A percentile compares a stretch with the other conserved stretches of the same genome.
Evolutionary conservation across 2,113 vertebrate genomes (phyloP).

Genomic region (Tachysurus vachellii): DNA sequence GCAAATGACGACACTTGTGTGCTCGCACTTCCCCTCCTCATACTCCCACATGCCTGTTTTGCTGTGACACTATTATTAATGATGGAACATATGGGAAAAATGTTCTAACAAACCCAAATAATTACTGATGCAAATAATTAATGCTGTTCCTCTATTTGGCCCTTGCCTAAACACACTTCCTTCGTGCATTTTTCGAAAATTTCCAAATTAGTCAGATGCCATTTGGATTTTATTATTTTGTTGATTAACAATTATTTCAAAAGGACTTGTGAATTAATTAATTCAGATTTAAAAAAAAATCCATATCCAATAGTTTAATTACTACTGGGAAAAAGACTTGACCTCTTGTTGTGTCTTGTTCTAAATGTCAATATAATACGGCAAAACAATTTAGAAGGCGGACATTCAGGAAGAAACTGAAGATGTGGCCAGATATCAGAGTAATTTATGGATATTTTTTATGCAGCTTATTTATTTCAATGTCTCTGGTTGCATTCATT

Average conservation of each 20-base stretch:
- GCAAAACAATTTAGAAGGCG: neutral
- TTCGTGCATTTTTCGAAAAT: neutral
- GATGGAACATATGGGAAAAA: conserved; percentile 51
- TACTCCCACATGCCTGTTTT: conserved; percentile 59
- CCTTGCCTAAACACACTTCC: neutral
- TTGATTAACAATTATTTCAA: neutral
- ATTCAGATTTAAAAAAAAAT: neutral
- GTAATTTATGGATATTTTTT: neutral
- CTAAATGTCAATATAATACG: neutral
- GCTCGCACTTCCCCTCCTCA: conserved; percentile 57
- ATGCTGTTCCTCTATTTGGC: neutral
- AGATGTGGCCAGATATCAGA: neutral
- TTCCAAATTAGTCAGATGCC: conserved; percentile 8
- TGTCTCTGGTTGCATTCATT: neutral
- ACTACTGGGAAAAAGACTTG: neutral
- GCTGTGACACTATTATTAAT: conserved; percentile 69
- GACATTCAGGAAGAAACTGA: neutral
- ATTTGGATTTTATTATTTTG: neutral
- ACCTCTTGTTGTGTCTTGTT: neutral
- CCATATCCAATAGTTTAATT: conserved; percentile 6
- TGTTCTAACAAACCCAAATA: conserved; percentile 29
- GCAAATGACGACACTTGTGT: conserved; percentile 67
- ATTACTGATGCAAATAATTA: conserved; percentile 31
- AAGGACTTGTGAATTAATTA: conserved; percentile 11
- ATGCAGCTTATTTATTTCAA: neutral